Base-by-base conservation (phyloP, 2,797 vertebrate species). In the Masticophis lateralis region DNA sequence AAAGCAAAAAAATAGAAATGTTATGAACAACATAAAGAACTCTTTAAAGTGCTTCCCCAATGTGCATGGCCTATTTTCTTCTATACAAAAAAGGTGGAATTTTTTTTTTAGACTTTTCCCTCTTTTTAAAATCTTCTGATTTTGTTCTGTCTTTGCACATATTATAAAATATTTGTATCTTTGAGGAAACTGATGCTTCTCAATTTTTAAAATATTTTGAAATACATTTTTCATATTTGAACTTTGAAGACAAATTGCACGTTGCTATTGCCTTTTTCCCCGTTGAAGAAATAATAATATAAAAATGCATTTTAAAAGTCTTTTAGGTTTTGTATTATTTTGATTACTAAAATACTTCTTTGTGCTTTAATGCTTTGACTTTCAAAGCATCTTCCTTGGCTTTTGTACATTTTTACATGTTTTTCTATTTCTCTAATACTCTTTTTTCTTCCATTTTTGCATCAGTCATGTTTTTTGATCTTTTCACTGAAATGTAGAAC, bases 371-470 rank as follows among this genome's bases (percentile, higher is more conserved):
- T 97, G 98, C 99, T 99, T 99, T 99, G 99, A 98, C 96, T 91
- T 94, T 98, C 98, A 98, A 99, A 99, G 98, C 98, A 98, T 98
- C 98, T 96, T 97, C 97, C 99, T 99, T 99, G 99, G 99, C 99
- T 99, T 98, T 98, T 98, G 98, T 97, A 96, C 98, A 98, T 98
- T 98, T 98, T 98, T 98, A 98, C 98, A 99, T 99, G 99, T 99
- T 98, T 98, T 93, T 98, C 98, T 98, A 98, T 98, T 98, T 98
- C 98, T 98, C 98, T 98, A 98, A 98, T 98, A 98, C 98, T 98
- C 98, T 98, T 99, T 98, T 98, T 99, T 99, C 98, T 99, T 99
- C 98, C 98, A 99, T 99, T 98, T 99, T 99, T 98, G 98, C 98
- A 98, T 98, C 97, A 99, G 98, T 98, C 98, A 98, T 98, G 98